Conservation (phyloP, 2,113 vertebrate genomes). For the Arenaria interpres region DNA sequence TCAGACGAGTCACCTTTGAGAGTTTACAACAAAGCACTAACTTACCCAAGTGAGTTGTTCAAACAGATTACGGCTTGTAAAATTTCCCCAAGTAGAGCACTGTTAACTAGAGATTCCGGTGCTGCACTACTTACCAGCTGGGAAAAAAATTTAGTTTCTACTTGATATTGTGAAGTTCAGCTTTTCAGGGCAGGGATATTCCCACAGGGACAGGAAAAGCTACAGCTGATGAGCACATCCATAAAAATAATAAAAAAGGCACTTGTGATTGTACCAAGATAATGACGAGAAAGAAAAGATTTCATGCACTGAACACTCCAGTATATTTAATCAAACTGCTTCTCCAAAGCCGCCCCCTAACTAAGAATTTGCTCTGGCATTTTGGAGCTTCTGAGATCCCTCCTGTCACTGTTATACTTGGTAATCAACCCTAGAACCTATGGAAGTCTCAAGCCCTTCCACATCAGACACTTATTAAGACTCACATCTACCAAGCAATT, state of each 20-base stretch:
- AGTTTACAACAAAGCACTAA: not conserved
- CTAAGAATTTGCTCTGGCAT: not conserved
- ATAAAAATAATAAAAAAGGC: slow-evolving; percentile 47
- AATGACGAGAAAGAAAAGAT: slow-evolving; percentile 33
- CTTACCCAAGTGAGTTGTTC: not conserved
- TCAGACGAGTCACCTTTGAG: not conserved
- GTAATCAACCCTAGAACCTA: not conserved
- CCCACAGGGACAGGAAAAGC: slow-evolving; percentile 1
- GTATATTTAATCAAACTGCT: not conserved
- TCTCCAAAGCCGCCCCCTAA: not conserved
- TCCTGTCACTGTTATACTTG: fast-evolving
- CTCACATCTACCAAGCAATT: not conserved
- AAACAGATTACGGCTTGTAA: not conserved
- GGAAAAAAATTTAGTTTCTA: not conserved
- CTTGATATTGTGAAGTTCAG: slow-evolving; percentile 1
- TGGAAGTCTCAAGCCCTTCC: not conserved
- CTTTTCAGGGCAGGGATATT: slow-evolving; percentile 15
- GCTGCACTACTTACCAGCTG: not conserved
- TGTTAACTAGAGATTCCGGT: not conserved
- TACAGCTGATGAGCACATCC: slow-evolving; percentile 48
- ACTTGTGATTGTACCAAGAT: not conserved
- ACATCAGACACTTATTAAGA: not conserved
- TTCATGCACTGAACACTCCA: not conserved
- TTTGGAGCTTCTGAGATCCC: not conserved
- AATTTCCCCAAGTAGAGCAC: not conserved